Conservation (phyloP, 2,888 invertebrate species). For the Andrena praecox region DNA sequence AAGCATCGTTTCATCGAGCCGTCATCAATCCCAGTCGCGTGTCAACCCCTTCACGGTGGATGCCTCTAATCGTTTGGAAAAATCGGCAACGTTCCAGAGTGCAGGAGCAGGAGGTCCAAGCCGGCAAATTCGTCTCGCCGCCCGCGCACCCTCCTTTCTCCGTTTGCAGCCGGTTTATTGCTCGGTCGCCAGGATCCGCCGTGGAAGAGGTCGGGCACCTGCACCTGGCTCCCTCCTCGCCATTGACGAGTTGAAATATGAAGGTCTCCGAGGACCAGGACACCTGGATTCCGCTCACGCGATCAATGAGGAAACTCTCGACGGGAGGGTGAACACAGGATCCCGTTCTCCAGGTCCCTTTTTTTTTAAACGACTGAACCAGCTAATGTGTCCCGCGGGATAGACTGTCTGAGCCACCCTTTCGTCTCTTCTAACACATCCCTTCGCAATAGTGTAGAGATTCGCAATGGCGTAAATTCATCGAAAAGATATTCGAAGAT, state of each 20-base stretch:
- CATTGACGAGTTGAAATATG: conserved; percentile 80
- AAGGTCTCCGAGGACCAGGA: conserved; percentile 72
- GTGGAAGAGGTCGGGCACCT: conserved; percentile 73
- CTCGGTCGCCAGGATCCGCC: conserved; percentile 37
- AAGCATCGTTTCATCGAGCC: conserved; percentile 40
- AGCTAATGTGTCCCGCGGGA: conserved; percentile 57
- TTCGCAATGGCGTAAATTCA: conserved; percentile 29
- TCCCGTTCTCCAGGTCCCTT: conserved; percentile 31
- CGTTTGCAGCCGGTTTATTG: conserved; percentile 60
- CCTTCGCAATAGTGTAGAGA: conserved; percentile 34
- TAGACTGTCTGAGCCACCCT: neutral
- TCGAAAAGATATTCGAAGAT: neutral
- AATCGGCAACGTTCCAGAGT: conserved; percentile 62
- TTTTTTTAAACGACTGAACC: conserved; percentile 50
- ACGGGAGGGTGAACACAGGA: conserved; percentile 36
- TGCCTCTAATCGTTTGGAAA: conserved; percentile 62
- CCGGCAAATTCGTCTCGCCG: conserved; percentile 68
- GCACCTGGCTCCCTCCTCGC: conserved; percentile 72
- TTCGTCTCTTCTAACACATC: neutral
- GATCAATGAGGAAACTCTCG: conserved; percentile 66
- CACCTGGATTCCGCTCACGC: conserved; percentile 76
- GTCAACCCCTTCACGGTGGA: conserved; percentile 75
- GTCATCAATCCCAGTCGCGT: conserved; percentile 73
- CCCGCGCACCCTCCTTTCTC: conserved; percentile 51
- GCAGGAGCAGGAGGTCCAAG: conserved; percentile 12